Evolutionary conservation across 2,113 vertebrate genomes (phyloP).

Genomic region (Xenopus laevis): DNA sequence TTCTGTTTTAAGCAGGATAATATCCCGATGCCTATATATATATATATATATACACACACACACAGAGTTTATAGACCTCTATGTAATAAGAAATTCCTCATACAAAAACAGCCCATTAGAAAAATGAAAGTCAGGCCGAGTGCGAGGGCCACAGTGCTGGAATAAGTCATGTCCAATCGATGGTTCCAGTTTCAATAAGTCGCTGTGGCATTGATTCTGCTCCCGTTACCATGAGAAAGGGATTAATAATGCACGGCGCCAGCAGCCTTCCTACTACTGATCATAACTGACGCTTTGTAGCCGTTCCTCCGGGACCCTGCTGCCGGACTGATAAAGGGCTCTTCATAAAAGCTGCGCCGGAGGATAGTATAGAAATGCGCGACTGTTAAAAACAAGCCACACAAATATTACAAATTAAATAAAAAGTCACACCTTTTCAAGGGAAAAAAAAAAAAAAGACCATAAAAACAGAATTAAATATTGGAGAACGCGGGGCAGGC

Average conservation of each 20-base stretch:
- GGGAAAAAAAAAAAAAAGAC: no score
- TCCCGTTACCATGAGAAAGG: conserved; percentile 69
- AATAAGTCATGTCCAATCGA: conserved; percentile 64
- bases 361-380: background rate
- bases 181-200: conserved; percentile 70
- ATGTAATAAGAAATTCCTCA: background rate
- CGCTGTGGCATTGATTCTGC: conserved; percentile 71
- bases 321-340: background rate
- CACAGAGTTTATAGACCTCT: no score
- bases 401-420: no score
- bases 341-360: background rate
- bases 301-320: background rate
- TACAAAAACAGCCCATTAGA: background rate
- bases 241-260: conserved; percentile 74
- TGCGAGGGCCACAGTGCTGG: conserved; percentile 47
- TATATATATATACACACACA: no score
- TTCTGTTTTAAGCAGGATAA: no score
- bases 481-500: no score
- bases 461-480: no score
- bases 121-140: conserved; percentile 1
- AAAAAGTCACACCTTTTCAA: no score
- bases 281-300: conserved; percentile 63
- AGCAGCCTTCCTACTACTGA: conserved; percentile 71
- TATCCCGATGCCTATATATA: no score
- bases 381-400: no score